Evolutionary conservation across 2,113 vertebrate genomes (phyloP).

Genomic region (Istiophorus platypterus): DNA sequence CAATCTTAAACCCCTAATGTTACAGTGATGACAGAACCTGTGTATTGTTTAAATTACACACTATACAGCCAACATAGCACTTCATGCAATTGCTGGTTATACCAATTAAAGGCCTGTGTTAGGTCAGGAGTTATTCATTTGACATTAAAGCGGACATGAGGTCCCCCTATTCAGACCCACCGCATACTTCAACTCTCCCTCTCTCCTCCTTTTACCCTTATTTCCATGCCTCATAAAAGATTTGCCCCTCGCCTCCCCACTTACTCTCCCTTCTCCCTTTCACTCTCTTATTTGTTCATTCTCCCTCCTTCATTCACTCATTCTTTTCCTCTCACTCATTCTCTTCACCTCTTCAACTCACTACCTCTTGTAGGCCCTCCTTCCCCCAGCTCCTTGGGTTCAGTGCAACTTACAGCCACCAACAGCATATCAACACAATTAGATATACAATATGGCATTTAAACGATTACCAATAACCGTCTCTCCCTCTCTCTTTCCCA

Average conservation of each 20-base stretch:
- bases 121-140: constrained; percentile 81
- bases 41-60: constrained; percentile 23
- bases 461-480: constrained; percentile 24
- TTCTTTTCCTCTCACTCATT: constrained; percentile 21
- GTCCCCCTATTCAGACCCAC: constrained; percentile 73
- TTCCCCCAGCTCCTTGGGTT: not conserved
- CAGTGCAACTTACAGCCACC: not conserved
- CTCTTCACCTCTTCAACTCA: constrained; percentile 41
- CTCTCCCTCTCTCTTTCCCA: not conserved
- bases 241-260: constrained; percentile 49
- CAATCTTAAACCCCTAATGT: not conserved
- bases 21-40: not conserved
- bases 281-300: constrained; percentile 58
- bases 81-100: constrained; percentile 63
- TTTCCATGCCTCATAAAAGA: constrained; percentile 72
- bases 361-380: constrained; percentile 14
- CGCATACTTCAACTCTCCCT: constrained; percentile 55
- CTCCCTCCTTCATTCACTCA: constrained; percentile 49
- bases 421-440: not conserved
- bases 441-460: constrained; percentile 3
- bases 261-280: constrained; percentile 46
- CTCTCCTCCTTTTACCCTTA: constrained; percentile 55
- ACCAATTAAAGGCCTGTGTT: constrained; percentile 79
- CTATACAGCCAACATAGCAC: not conserved
- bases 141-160: constrained; percentile 74